A percentile compares a stretch with the other conserved stretches of the same genome.
phyloP scores from a whole-genome alignment of 2,888 invertebrate species.

The Xestia ashworthii region DNA sequence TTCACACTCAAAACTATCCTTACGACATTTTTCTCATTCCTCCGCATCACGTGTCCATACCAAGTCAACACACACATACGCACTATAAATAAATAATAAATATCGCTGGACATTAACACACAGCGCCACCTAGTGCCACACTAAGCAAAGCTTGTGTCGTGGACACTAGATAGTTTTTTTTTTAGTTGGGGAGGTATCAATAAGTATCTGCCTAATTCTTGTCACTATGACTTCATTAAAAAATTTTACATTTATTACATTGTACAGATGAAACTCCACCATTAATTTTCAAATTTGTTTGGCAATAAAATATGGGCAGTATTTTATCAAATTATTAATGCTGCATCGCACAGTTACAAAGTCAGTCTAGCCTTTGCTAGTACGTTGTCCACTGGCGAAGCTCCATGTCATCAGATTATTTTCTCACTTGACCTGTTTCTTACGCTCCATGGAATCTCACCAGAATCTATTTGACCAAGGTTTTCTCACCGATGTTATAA shows the following conservation, averaged over 20 bases:
- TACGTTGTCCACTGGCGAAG: constrained; percentile 14
- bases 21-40: no score
- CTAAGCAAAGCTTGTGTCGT: no score
- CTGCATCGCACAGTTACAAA: background rate
- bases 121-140: no score
- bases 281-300: background rate
- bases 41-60: no score
- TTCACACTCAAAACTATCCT: no score
- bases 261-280: background rate
- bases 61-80: background rate
- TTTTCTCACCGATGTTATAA: constrained; percentile 2
- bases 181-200: no score
- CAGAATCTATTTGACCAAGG: constrained; percentile 49
- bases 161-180: no score
- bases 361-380: constrained; percentile 13
- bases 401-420: constrained; percentile 53
- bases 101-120: no score
- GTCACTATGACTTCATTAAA: background rate
- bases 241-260: background rate
- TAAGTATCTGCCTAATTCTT: background rate
- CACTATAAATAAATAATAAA: no score
- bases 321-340: background rate
- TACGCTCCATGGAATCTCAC: constrained; percentile 51
- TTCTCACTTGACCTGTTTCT: constrained; percentile 63
- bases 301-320: background rate